Conservation (phyloP, 2,113 vertebrate genomes). For the Rousettus leschenaultii region DNA sequence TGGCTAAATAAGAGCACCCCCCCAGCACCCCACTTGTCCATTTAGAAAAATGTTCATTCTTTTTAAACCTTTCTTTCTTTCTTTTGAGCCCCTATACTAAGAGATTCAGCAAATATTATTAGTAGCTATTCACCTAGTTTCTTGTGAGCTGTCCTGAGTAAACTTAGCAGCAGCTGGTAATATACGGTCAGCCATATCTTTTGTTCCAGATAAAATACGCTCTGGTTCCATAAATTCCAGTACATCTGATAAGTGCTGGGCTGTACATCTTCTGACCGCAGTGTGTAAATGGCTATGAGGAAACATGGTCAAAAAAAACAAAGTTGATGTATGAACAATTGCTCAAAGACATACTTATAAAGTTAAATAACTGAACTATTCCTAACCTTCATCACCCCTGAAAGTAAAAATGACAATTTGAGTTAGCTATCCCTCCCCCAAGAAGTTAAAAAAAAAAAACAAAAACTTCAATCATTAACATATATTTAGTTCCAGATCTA, state of each 20-base stretch:
- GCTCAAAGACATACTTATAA: neutral
- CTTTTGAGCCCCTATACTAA: slow-evolving; percentile 4
- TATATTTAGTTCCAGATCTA: slow-evolving; percentile 27
- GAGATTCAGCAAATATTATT: neutral
- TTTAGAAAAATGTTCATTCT: slow-evolving; percentile 40
- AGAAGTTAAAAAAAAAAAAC: neutral
- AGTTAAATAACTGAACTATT: slow-evolving; percentile 36
- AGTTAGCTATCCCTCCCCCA: neutral
- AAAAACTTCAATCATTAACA: neutral
- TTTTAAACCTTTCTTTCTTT: neutral
- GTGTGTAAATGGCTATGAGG: slow-evolving; percentile 90
- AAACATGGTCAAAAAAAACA: neutral
- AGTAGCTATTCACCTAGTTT: slow-evolving; percentile 86
- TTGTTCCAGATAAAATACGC: slow-evolving; percentile 85
- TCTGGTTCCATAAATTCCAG: slow-evolving; percentile 87
- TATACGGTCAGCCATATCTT: slow-evolving; percentile 87
- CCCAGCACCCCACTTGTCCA: neutral
- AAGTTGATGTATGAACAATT: neutral
- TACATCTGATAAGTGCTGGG: slow-evolving; percentile 88
- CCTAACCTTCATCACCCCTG: neutral
- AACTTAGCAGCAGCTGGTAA: slow-evolving; percentile 88
- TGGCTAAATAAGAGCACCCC: neutral
- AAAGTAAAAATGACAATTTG: slow-evolving; percentile 9
- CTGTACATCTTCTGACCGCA: slow-evolving; percentile 89
- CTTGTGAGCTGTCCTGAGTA: slow-evolving; percentile 92